Evolutionary conservation across 2,113 vertebrate genomes (phyloP).

Genomic region (Pedionomus torquatus): DNA sequence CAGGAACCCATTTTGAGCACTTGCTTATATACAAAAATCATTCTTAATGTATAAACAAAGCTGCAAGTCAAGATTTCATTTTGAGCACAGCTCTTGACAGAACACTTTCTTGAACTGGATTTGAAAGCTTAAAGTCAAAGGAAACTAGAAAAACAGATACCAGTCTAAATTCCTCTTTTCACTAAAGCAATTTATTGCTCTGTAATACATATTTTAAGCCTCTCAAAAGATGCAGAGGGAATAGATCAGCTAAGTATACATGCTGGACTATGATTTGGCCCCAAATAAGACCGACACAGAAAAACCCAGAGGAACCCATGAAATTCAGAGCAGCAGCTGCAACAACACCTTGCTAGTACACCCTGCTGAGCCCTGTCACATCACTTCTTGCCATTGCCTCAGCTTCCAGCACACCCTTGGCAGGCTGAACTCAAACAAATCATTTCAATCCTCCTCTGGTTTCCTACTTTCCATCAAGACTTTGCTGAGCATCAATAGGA

Average conservation of each 20-base stretch:
- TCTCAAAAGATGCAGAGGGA: background rate
- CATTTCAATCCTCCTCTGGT: background rate
- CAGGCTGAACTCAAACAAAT: background rate
- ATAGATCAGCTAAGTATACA: background rate
- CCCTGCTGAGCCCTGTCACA: background rate
- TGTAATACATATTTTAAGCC: background rate
- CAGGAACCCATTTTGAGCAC: background rate
- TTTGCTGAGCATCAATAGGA: rapidly evolving
- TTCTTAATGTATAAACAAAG: background rate
- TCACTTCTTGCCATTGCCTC: background rate
- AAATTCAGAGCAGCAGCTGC: background rate
- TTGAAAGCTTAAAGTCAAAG: background rate
- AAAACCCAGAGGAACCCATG: background rate
- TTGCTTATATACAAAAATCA: background rate
- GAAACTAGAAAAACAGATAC: background rate
- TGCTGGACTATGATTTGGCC: rapidly evolving
- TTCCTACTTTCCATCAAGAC: background rate
- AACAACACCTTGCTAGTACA: background rate
- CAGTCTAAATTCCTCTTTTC: background rate
- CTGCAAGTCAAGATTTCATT: background rate
- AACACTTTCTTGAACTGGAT: background rate
- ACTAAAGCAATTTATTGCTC: background rate
- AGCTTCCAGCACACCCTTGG: background rate
- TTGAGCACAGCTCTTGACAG: background rate
- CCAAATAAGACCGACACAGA: rapidly evolving